Evolutionary conservation across 2,113 vertebrate genomes (phyloP), one percentile per base, ranked within the genome.

Genomic region (Macrotus californicus): DNA sequence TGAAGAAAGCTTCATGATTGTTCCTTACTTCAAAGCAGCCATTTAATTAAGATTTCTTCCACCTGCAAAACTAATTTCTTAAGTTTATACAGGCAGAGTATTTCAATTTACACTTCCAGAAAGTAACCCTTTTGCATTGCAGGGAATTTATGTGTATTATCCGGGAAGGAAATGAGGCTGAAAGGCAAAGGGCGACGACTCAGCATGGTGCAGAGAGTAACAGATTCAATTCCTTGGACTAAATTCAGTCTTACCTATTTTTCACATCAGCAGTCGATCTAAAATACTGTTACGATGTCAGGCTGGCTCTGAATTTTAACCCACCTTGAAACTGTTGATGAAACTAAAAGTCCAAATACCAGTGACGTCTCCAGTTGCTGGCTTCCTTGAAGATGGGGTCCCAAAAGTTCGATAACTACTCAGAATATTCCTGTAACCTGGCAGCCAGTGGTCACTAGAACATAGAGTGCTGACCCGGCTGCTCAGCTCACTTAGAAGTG

Each of bases 1-100:
- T 73, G 24, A 91, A 92, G 94, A 92, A 18, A 29, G 31, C 11
- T 56, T 89, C 67, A 83, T 93, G 91, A 24, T 7, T 87, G 11
- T 84, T 39, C 41, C 29, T 69, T n/a, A 41, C 89, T 93, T 95
- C 64, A 91, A 81, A 92, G 70, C 31, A 73, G 72, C 13, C n/a
- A 22, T 92, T 92, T 92, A 89, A 95, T 96, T 93, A 94, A 94
- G 46, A 59, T 94, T 84, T 87, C 52, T 95, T 70, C 69, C 77
- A 87, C 70, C 56, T 64, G 75, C 24, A 80, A 89, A 93, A 66
- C 77, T 87, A 81, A 95, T 94, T 87, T 94, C 56, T 21, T 87
- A 87, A 67, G 75, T 79, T 83, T 59, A 54, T 72, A 67, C 48
- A 85, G 41, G 39, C 64, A 84, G 26, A 39, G 59, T 31, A 75